phyloP scores from a whole-genome alignment of 92 coral and sea anemone species.

The Heteractis magnifica region DNA sequence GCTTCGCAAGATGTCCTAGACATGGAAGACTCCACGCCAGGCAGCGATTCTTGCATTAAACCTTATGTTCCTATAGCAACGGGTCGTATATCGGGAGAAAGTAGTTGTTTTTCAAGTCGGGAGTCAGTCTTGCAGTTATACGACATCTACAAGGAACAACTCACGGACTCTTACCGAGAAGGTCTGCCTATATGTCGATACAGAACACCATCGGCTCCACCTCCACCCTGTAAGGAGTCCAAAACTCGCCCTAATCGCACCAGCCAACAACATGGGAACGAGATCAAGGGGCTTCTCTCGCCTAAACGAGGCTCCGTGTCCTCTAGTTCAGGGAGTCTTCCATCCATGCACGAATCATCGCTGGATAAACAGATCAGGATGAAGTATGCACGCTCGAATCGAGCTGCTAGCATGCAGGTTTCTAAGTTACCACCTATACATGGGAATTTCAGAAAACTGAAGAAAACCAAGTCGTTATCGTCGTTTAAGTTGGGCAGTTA shows the following conservation, averaged over 20 bases:
- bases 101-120: conserved; percentile 16
- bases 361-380: conserved; percentile 59
- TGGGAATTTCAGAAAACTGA: conserved; percentile 33
- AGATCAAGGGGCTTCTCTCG: conserved; percentile 16
- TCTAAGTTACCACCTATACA: conserved; percentile 52
- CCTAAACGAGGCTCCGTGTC: conserved; percentile 37
- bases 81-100: not conserved
- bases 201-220: conserved; percentile 56
- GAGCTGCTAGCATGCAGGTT: conserved; percentile 77
- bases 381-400: conserved; percentile 54
- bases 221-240: conserved; percentile 36
- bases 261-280: conserved; percentile 36
- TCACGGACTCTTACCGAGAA: conserved; percentile 63
- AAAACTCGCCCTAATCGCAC: conserved; percentile 17
- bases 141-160: conserved; percentile 62
- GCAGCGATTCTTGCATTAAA: conserved; percentile 4
- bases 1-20: not conserved
- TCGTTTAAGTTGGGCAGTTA: conserved; percentile 10
- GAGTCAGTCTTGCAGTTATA: conserved; percentile 61
- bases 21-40: not conserved
- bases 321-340: conserved; percentile 19
- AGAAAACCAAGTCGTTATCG: conserved; percentile 54
- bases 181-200: conserved; percentile 56
- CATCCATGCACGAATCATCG: conserved; percentile 40
- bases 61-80: not conserved